These are phyloP conservation scores for Bucorvus abyssinicus DNA, from an alignment of 2,797 vertebrate genomes.

Conservation along the genomic window DNA sequence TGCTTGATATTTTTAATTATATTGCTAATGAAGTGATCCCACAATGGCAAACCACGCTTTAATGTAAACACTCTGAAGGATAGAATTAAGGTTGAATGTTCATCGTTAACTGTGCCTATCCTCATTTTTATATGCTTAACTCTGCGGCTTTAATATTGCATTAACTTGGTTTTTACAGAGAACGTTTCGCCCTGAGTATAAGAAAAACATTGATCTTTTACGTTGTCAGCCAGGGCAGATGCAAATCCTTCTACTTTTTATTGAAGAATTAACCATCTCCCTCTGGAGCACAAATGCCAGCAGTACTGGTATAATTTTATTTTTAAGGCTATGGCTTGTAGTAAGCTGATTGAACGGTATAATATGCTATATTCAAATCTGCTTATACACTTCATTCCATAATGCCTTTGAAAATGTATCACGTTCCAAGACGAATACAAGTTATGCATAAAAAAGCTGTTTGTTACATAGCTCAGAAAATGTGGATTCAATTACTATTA, in stretches of 20 bases:
- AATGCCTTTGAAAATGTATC: constrained; percentile 55
- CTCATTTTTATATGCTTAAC: constrained; percentile 50
- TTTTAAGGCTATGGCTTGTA: constrained; percentile 52
- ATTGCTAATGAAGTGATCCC: background rate
- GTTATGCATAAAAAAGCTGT: constrained; percentile 43
- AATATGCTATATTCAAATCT: constrained; percentile 63
- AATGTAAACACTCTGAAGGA: background rate
- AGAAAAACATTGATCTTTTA: constrained; percentile 53
- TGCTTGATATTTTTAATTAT: constrained; percentile 6
- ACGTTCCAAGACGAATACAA: constrained; percentile 42
- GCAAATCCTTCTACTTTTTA: constrained; percentile 60
- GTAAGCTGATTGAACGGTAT: constrained; percentile 55
- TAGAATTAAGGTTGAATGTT: background rate
- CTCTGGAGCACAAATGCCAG: constrained; percentile 59
- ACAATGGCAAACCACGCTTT: background rate
- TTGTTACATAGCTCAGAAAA: constrained; percentile 51
- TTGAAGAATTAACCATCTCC: constrained; percentile 61
- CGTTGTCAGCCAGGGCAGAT: constrained; percentile 51
- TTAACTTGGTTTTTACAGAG: constrained; percentile 52
- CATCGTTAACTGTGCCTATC: background rate
- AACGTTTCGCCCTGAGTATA: constrained; percentile 18
- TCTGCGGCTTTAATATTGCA: constrained; percentile 56
- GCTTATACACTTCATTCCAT: constrained; percentile 46
- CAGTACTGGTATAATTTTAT: constrained; percentile 56
- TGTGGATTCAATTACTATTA: constrained; percentile 49